Base-by-base conservation (phyloP, 2,888 invertebrate genomes). In the Caenorhabditis japonica region DNA sequence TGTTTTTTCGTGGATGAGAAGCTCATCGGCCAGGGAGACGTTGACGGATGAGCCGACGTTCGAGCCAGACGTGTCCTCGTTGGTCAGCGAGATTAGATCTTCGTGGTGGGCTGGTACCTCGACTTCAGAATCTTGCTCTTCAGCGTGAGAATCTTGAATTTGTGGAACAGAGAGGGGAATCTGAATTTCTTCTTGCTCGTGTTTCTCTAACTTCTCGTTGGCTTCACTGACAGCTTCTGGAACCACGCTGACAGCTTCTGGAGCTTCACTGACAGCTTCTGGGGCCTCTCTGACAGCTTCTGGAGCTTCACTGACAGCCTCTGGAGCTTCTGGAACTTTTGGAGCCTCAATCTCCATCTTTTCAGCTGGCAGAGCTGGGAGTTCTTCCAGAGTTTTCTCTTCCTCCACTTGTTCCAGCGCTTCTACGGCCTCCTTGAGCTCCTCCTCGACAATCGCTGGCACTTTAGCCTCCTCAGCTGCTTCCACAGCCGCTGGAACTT, bases 11-110 rank as follows among this genome's bases (percentile, higher is more conserved):
- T 47, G 43, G 17, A 27, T 30, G 4, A 43, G 19, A 3, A 70
- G 41, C 36, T 70, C 69, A 12, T 70, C 69, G 15, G 60, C 60
- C 12, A 61, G 55, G 10, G 60, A 70, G 33, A 55, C 61, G 36
- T 55, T 60, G 3, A 36, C 30, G 3, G 62, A 47, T 3, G 55
- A 62, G 27, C 47, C 55, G 1, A 30, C 25, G 13, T 62, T 15
- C 2, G 61, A 53, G 13, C 38, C 53, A 15, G 62, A 62, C 19
- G 66, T 58, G 15, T 51, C 58, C 8, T 53, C 47, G 12, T 58
- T 21, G 1, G 38, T 34, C 17, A 53, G 33, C 15, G 41, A 33
- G 30, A 56, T 25, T 3, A 55, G 53, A 4, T 49, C 56, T n/a
- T 33, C 39, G 25, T 59, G 19, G 3, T 13, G 36, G 12, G 13